Evolutionary conservation across 2,888 invertebrate genomes (phyloP).

Genomic region (Pristionchus mayeri): DNA sequence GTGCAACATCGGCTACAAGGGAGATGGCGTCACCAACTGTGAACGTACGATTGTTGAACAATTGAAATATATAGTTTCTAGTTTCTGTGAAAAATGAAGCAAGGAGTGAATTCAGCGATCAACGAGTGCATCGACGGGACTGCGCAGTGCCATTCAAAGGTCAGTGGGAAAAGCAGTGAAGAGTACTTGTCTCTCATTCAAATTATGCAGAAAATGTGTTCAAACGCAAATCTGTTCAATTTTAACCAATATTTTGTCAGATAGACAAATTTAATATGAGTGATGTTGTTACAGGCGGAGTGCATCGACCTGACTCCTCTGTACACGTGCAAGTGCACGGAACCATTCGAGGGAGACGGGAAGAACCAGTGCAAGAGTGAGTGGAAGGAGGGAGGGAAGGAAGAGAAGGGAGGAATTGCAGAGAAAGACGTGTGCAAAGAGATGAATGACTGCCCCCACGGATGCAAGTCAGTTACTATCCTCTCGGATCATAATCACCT

Average conservation of each 20-base stretch:
- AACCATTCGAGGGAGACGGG: constrained; percentile 63
- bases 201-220: too few relatives aligned
- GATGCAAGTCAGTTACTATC: constrained; percentile 17
- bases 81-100: background rate
- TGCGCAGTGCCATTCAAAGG: constrained; percentile 83
- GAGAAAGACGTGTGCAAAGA: constrained; percentile 32
- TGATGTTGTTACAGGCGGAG: constrained; percentile 82
- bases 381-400: background rate
- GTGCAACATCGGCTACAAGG: constrained; percentile 35
- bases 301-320: constrained; percentile 87
- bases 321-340: constrained; percentile 77
- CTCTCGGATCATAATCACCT: background rate
- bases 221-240: too few relatives aligned
- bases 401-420: background rate
- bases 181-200: background rate
- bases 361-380: constrained; percentile 57
- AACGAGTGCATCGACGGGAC: constrained; percentile 85
- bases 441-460: constrained; percentile 36
- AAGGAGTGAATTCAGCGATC: constrained; percentile 82
- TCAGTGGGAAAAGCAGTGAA: background rate
- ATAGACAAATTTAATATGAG: too few relatives aligned
- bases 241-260: too few relatives aligned
- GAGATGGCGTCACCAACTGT: constrained; percentile 32
- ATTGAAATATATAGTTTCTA: background rate
- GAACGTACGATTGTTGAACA: background rate